Evolutionary conservation across 2,797 vertebrate species (phyloP).

Genomic region (Microcaecilia unicolor): DNA sequence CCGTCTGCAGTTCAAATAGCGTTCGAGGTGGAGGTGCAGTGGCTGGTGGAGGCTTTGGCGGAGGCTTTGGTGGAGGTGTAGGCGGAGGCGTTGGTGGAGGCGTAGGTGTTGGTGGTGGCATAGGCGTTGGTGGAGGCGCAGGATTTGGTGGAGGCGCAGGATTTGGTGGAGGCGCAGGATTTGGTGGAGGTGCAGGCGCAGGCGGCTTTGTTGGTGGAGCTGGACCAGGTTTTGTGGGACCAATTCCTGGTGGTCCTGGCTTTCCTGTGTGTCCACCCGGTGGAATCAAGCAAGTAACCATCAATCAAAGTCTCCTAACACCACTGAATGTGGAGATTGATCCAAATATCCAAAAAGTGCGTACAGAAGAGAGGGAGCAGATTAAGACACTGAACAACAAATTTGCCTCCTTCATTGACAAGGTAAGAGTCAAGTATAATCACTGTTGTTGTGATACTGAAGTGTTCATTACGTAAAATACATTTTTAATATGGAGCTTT

Average conservation of each 20-base stretch:
- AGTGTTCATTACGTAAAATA: too few species aligned
- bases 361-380: slow-evolving; percentile 74
- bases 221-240: slow-evolving; percentile 6
- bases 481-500: too few species aligned
- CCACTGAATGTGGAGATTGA: slow-evolving; percentile 71
- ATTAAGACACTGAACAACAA: slow-evolving; percentile 87
- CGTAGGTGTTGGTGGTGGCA: too few species aligned
- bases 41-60: slow-evolving; percentile 7
- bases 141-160: too few species aligned
- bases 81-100: slow-evolving; percentile 1
- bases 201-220: slow-evolving; percentile 2
- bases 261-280: too few species aligned
- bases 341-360: slow-evolving; percentile 70
- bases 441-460: too few species aligned
- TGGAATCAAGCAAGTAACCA: slow-evolving; percentile 56
- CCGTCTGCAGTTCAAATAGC: neutral
- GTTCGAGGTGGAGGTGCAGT: too few species aligned
- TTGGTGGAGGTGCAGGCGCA: too few species aligned
- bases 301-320: slow-evolving; percentile 63
- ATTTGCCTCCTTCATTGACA: slow-evolving; percentile 75
- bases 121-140: too few species aligned
- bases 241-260: too few species aligned
- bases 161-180: too few species aligned
- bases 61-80: neutral
- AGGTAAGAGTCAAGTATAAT: too few species aligned